These are phyloP conservation scores for Cactoblastis cactorum DNA, from an alignment of 2,888 invertebrate genomes.

Conservation along the genomic window DNA sequence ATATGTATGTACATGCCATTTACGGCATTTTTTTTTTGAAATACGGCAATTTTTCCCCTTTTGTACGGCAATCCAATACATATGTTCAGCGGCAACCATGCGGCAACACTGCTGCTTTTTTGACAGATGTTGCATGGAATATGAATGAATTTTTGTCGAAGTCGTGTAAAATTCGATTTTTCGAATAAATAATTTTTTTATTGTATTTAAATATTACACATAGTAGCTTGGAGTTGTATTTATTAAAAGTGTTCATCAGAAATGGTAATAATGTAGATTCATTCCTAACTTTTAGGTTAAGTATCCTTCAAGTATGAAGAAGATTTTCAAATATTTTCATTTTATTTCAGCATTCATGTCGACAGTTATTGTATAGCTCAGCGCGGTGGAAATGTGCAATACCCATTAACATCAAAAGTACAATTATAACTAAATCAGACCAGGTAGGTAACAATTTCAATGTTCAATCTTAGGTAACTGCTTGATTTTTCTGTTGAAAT, in stretches of 20 bases:
- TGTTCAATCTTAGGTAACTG: slow-evolving; percentile 8
- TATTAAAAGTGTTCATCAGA: slow-evolving; percentile 28
- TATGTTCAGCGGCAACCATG: no score
- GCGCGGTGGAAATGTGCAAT: slow-evolving; percentile 69
- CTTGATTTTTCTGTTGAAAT: not conserved
- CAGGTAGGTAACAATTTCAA: slow-evolving; percentile 43
- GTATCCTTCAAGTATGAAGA: slow-evolving; percentile 37
- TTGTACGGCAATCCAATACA: no score
- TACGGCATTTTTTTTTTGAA: no score
- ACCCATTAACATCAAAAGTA: slow-evolving; percentile 56
- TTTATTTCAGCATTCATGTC: slow-evolving; percentile 66
- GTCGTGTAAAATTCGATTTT: slow-evolving; percentile 42
- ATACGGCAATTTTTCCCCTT: no score
- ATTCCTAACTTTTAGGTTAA: slow-evolving; percentile 45
- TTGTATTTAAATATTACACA: slow-evolving; percentile 25
- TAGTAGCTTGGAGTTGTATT: slow-evolving; percentile 23
- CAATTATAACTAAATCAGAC: slow-evolving; percentile 51
- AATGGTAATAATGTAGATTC: slow-evolving; percentile 41
- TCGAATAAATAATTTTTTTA: slow-evolving; percentile 32
- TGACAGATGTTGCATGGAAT: slow-evolving; percentile 47
- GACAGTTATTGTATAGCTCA: slow-evolving; percentile 64
- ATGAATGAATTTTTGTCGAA: slow-evolving; percentile 49
- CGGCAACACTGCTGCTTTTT: slow-evolving; percentile 24
- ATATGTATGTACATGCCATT: no score
- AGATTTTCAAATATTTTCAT: slow-evolving; percentile 26